phyloP scores from a whole-genome alignment of 2,888 invertebrate genomes.

The Phymatocera aterrima region DNA sequence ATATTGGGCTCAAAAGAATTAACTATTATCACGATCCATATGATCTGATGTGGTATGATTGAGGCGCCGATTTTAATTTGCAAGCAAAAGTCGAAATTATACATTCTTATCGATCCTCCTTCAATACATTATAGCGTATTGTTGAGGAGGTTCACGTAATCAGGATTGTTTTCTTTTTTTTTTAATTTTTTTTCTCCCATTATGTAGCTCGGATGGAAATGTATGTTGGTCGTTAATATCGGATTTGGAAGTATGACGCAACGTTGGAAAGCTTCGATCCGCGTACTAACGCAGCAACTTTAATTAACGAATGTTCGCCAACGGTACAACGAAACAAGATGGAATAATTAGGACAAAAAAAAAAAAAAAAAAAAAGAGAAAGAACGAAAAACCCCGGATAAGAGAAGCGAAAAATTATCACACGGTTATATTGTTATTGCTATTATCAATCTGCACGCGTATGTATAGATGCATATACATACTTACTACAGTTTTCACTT shows the following conservation, averaged over 20 bases:
- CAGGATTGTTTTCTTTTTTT: background rate
- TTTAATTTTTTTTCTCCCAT: background rate
- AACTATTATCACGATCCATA: too few relatives aligned
- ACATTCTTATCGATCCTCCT: background rate
- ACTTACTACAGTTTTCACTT: too few relatives aligned
- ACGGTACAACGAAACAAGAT: background rate
- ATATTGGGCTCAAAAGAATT: too few relatives aligned
- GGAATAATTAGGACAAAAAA: background rate
- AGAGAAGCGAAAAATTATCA: too few relatives aligned
- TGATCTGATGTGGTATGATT: too few relatives aligned
- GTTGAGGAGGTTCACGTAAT: background rate
- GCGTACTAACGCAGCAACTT: background rate
- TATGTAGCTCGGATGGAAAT: too few relatives aligned
- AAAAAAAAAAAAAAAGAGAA: background rate
- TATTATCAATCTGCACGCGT: too few relatives aligned
- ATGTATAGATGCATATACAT: too few relatives aligned
- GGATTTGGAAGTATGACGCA: constrained; percentile 5
- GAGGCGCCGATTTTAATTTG: too few relatives aligned
- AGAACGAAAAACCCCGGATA: background rate
- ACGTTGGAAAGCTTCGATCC: background rate
- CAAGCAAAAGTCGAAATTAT: background rate
- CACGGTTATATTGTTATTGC: too few relatives aligned
- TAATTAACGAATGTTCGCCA: constrained; percentile 10
- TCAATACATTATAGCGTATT: background rate
- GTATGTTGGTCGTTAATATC: background rate